Evolutionary conservation across 2,113 vertebrate species (phyloP).

Genomic region (Todiramphus saurophagus): DNA sequence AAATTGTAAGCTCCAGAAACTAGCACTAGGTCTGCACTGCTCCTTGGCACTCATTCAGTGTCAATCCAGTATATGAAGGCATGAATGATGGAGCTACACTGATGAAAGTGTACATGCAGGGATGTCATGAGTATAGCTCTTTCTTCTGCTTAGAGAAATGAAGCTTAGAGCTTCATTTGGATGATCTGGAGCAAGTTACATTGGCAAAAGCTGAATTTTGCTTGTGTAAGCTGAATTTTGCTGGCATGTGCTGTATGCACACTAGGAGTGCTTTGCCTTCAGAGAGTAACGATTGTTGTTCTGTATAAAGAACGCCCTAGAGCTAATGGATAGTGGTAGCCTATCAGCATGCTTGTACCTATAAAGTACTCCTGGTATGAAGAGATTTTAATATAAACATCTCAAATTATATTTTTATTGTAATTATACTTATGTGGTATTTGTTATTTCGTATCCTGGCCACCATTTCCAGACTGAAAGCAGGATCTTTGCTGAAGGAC

Average conservation of each 20-base stretch:
- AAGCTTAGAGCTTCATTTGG: not conserved
- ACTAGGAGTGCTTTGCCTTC: not conserved
- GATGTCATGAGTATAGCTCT: not conserved
- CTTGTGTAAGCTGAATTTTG: constrained; percentile 14
- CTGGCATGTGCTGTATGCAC: not conserved
- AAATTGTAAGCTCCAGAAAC: not conserved
- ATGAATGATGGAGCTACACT: not conserved
- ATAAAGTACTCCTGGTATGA: not conserved
- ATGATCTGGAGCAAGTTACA: not conserved
- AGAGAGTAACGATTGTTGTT: not conserved
- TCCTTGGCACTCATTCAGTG: not conserved
- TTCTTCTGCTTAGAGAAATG: not conserved
- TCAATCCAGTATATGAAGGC: not conserved
- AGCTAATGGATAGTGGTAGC: not conserved
- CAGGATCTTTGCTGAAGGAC: constrained; percentile 29
- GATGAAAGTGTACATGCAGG: not conserved
- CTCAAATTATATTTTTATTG: not conserved
- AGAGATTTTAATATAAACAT: not conserved
- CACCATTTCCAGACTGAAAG: not conserved
- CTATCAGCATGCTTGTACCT: not conserved
- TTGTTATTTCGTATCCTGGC: not conserved
- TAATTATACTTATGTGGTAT: not conserved
- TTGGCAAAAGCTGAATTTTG: constrained; percentile 20
- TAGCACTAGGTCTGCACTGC: not conserved
- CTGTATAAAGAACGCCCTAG: not conserved